Conservation (phyloP, 23 tunicate species). For the Halocynthia aurantium region DNA sequence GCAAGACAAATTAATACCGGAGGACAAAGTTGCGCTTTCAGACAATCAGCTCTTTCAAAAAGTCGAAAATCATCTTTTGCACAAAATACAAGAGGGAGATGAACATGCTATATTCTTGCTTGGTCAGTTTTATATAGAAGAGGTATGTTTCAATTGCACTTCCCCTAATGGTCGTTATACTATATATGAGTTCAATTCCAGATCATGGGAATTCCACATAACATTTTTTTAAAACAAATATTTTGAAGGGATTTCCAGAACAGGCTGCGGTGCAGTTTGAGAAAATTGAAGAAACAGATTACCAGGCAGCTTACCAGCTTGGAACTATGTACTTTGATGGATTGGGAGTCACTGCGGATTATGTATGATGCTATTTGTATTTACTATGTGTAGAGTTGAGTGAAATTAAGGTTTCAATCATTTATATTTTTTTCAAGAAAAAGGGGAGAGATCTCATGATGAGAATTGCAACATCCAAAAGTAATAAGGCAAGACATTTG, state of each 20-base stretch:
- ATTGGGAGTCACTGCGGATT: constrained; percentile 30
- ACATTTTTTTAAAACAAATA: not conserved
- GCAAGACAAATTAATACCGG: constrained; percentile 65
- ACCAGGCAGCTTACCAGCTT: constrained; percentile 78
- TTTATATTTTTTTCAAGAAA: constrained; percentile 26
- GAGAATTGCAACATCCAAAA: constrained; percentile 67
- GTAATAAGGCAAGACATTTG: constrained; percentile 43
- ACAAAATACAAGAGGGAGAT: constrained; percentile 66
- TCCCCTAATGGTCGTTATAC: not conserved
- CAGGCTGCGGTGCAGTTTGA: constrained; percentile 83
- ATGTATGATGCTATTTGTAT: constrained; percentile 1
- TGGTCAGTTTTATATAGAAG: constrained; percentile 94
- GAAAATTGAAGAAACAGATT: constrained; percentile 67
- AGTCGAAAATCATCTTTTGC: constrained; percentile 70
- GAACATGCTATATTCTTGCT: constrained; percentile 69
- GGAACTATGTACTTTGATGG: constrained; percentile 93
- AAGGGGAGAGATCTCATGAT: constrained; percentile 77
- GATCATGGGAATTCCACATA: not conserved
- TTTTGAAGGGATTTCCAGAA: constrained; percentile 47
- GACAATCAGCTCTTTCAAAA: constrained; percentile 78
- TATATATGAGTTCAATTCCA: too few species aligned
- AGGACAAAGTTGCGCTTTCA: constrained; percentile 33
- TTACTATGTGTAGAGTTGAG: not conserved
- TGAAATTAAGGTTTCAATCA: not conserved
- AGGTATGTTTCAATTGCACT: constrained; percentile 27